Base-by-base conservation (phyloP, 2,888 invertebrate species). In the Rapana venosa region DNA sequence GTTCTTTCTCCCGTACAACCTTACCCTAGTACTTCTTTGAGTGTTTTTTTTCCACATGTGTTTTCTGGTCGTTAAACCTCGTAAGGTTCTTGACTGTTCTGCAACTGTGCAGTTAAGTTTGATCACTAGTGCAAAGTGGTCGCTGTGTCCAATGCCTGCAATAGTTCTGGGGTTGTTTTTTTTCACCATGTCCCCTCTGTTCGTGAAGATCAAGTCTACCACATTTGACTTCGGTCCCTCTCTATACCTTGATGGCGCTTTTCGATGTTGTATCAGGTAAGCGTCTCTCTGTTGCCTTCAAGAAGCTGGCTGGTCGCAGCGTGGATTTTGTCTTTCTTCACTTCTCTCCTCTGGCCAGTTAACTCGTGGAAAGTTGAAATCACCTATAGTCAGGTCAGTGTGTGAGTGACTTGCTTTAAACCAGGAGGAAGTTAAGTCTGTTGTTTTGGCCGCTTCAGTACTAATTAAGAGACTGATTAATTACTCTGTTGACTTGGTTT, bases 211-310 rank as follows among this genome's bases (percentile, higher is more conserved):
- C 70, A 87, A 32, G 66, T 87, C 87, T n/a, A 87, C 47, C 22
- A 66, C 66, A 30, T 87, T 85, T 36, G 85, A 36, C 58, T 35
- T 85, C 36, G 6, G 26, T 85, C 85, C 85, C 30, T 36, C 47
- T n/a, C 85, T 36, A 56, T 56, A 56, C 47, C 47, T 85, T 35
- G 85, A 47, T n/a, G 85, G 85, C 47, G 17, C 85, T 20, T n/a
- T 85, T 15, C 15, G 58, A 58, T 58, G 58, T 58, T 58, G 58
- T 58, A 58, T 56, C 47, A 85, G 58, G 85, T 47, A 85, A 22
- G 85, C 85, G 56, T 85, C 85, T 47, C 56, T 85, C n/a, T 47
- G 85, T 85, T 36, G 85, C 85, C n/a, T 85, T 85, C 85, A 84
- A 35, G 84, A 87, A 66, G n/a, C n/a, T n/a, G n/a, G 66, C 2